phyloP scores from a whole-genome alignment of 2,888 invertebrate species.

The Eupeodes latifasciatus region DNA sequence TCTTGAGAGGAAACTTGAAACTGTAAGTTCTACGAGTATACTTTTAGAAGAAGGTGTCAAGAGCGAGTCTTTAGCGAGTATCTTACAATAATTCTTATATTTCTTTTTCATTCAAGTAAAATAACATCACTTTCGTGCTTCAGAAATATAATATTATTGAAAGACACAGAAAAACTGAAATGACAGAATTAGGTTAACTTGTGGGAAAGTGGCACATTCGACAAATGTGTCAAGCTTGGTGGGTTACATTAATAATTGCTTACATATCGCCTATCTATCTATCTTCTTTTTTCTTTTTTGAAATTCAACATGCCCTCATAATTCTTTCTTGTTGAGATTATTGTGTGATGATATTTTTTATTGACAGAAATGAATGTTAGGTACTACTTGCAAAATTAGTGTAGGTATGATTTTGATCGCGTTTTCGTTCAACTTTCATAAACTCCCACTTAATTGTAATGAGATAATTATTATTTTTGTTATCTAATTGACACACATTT shows the following conservation, averaged over 20 bases:
- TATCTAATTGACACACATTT: constrained; percentile 16
- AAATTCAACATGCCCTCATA: constrained; percentile 52
- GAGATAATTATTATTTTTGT: background rate
- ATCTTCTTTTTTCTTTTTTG: background rate
- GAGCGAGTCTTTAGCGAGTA: constrained; percentile 6
- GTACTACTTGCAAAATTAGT: background rate
- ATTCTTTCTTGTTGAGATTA: background rate
- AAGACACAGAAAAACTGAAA: background rate
- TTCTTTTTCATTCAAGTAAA: constrained; percentile 19
- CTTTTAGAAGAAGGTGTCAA: constrained; percentile 27
- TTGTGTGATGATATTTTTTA: constrained; percentile 7
- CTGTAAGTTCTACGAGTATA: constrained; percentile 24
- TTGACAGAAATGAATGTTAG: background rate
- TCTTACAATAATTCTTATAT: background rate
- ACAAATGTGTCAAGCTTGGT: constrained; percentile 56
- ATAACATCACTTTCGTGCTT: constrained; percentile 33
- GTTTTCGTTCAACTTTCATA: constrained; percentile 25
- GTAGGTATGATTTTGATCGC: constrained; percentile 28
- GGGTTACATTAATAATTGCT: constrained; percentile 48
- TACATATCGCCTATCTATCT: constrained; percentile 9
- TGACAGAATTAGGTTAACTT: constrained; percentile 21
- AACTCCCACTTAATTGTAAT: constrained; percentile 21
- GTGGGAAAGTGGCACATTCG: constrained; percentile 43
- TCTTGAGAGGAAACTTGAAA: constrained; percentile 11
- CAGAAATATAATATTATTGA: background rate